A percentile compares a stretch with the other conserved stretches of the same genome.
These are phyloP conservation scores for Ibidorhyncha struthersii DNA, from an alignment of 2,113 vertebrate species.

Conservation along the genomic window DNA sequence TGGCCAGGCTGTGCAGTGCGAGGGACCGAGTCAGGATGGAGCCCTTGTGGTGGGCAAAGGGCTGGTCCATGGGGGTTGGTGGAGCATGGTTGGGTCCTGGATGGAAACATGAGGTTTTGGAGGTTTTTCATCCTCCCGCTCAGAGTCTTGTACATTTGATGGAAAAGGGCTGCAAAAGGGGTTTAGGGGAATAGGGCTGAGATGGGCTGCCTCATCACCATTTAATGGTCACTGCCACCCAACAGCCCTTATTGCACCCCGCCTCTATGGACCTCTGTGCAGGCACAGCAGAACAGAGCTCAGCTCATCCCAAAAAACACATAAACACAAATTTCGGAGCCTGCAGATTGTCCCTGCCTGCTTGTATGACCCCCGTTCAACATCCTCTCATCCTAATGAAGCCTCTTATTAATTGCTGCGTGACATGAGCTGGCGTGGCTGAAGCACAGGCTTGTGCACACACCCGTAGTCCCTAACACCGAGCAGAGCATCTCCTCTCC, in stretches of 20 bases:
- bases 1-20: no score
- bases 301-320: accelerated
- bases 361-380: background rate
- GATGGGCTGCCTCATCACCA: accelerated
- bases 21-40: accelerated
- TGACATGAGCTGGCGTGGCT: background rate
- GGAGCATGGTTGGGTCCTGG: background rate
- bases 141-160: background rate
- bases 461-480: accelerated
- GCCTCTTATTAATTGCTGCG: background rate
- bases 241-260: background rate
- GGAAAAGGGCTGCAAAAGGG: background rate
- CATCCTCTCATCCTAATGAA: background rate
- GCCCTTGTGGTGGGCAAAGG: background rate
- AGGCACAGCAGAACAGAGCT: background rate
- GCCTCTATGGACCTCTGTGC: background rate
- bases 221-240: background rate
- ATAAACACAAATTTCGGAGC: background rate
- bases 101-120: background rate
- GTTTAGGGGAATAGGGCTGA: background rate
- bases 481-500: background rate
- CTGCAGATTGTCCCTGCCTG: background rate
- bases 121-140: background rate
- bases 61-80: background rate
- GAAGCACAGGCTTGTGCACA: background rate